Base-by-base conservation (phyloP, 2,113 vertebrate species). In the Eudorcas thomsonii region DNA sequence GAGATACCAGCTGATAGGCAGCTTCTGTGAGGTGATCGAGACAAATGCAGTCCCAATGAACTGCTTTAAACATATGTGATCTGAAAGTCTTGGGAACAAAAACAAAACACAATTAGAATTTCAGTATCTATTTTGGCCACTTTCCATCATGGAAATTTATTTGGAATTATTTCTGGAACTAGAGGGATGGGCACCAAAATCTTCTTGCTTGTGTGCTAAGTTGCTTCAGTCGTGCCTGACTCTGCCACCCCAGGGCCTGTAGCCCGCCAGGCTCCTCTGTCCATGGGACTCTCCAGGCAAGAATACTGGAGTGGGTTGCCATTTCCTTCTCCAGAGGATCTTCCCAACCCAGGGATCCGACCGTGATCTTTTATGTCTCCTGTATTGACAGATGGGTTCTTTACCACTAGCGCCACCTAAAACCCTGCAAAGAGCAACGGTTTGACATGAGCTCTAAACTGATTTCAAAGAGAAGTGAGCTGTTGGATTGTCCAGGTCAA, bases 121-220 rank as follows among this genome's bases (percentile, higher is more conserved):
- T 86, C 52, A 94, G 43, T 36, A 60, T 90, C 8, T 57, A 82
- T 92, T 90, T 83, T 83, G 89, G 55, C 48, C 9, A 0, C 52
- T 86, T 97, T 95, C 81, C 92, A 97, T 93, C 89, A 74, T 88
- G 82, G 54, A 90, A 43, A 97, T 60, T 89, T 83, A 33, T 93
- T 97, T 95, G 90, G 96, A 93, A 95, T 97, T 97, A 95, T 92
- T 97, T 92, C 57, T 94, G 36, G 88, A 83, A 60, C 54, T 30
- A 43, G 71, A 60, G 88, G 78, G 39, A 74, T 71, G 25, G 33
- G 33, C 48, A 88, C 60, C 36, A 62, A 81, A 23, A 26, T 95
- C 36, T 45, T 96, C 23, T 86, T 90, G 67, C 57, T 64, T 86
- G 10, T 2, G 0, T 74, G 36, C 11, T 43, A 74, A 74, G 21